Conservation (phyloP, 2,797 vertebrate species). For the Apogon talboti region DNA sequence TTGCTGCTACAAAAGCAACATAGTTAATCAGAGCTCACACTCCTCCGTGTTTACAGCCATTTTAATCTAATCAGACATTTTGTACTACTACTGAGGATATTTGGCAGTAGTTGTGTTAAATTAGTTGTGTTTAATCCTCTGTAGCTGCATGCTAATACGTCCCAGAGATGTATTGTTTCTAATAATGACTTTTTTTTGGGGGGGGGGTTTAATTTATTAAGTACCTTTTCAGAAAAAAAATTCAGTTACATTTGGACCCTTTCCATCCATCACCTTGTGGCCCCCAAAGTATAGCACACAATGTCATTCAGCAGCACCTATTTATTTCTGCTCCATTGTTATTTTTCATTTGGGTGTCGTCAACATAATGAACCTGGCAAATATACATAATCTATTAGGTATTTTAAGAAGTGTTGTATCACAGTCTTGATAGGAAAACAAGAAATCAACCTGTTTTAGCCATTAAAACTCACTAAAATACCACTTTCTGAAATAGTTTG, state of each 20-base stretch:
- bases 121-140: conserved; percentile 10
- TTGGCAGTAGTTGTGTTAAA: not conserved
- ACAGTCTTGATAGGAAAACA: not conserved
- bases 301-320: conserved; percentile 2
- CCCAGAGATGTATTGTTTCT: conserved; percentile 10
- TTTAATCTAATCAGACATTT: conserved; percentile 6
- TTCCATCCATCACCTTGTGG: conserved; percentile 29
- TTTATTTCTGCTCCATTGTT: conserved; percentile 29
- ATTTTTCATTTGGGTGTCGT: conserved; percentile 9
- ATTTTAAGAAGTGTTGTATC: not conserved
- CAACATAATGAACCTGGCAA: conserved; percentile 18
- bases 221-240: conserved; percentile 25
- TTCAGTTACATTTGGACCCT: conserved; percentile 33
- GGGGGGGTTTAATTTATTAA: conserved; percentile 32
- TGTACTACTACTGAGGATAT: not conserved
- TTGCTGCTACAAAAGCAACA: not conserved
- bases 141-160: conserved; percentile 3
- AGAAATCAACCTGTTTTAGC: not conserved
- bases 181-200: conserved; percentile 29
- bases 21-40: conserved; percentile 13
- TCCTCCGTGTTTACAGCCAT: not conserved
- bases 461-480: too few relatives aligned
- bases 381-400: not conserved
- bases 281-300: conserved; percentile 32
- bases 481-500: too few relatives aligned